phyloP scores from a whole-genome alignment of 1,140 invertebrate genomes.

The Drosophila funebris region DNA sequence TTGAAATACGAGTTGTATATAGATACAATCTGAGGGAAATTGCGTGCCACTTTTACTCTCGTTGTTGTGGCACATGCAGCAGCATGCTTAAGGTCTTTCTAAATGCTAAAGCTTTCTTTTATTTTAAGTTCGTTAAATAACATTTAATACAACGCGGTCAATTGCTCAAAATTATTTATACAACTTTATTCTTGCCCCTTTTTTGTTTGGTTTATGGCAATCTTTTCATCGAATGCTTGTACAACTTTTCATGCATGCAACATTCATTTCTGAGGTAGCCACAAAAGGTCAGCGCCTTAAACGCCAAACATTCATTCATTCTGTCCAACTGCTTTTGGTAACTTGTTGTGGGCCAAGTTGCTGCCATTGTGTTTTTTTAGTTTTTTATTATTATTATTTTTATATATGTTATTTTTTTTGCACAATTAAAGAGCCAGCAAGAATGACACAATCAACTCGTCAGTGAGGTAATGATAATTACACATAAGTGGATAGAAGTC shows the following conservation, averaged over 20 bases:
- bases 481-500: slow-evolving; percentile 26
- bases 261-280: slow-evolving; percentile 29
- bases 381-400: slow-evolving; percentile 41
- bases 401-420: slow-evolving; percentile 12
- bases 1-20: slow-evolving; percentile 34
- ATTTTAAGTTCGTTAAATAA: not conserved
- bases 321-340: slow-evolving; percentile 49
- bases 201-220: not conserved
- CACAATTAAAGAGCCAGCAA: slow-evolving; percentile 34
- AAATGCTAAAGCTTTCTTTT: slow-evolving; percentile 31
- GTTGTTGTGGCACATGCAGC: slow-evolving; percentile 23
- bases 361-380: slow-evolving; percentile 26
- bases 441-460: slow-evolving; percentile 47
- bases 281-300: slow-evolving; percentile 68
- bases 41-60: slow-evolving; percentile 70
- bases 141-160: not conserved
- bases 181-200: slow-evolving; percentile 19
- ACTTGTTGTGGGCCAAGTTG: slow-evolving; percentile 48
- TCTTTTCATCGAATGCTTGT: no score
- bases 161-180: not conserved
- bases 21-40: slow-evolving; percentile 38
- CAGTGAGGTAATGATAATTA: slow-evolving; percentile 46
- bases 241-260: slow-evolving; percentile 30
- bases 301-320: slow-evolving; percentile 35
- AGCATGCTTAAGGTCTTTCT: slow-evolving; percentile 11